Evolutionary conservation across 64 coral and sea anemone genomes (phyloP), one percentile per base, ranked within the genome.

Genomic region (Dendrophyllia cribrosa): DNA sequence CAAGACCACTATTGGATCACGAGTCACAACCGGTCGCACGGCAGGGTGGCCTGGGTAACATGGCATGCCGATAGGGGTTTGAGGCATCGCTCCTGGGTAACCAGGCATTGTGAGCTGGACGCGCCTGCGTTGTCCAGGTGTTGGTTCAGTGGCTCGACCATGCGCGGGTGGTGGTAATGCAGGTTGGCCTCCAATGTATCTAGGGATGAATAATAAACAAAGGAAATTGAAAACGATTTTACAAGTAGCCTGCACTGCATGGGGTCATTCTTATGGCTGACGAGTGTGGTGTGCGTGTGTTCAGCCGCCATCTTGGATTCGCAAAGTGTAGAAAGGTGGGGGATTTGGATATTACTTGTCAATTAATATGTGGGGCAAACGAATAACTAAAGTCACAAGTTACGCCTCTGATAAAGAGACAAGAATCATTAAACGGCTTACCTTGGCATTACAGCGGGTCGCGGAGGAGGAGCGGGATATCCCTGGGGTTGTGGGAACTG

Each of bases 1-100:
- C 96, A 93, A 98, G 23, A 98, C 96, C 7, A 95, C 96, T 75
- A 98, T 83, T 3, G 96, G 96, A 62, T 98, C 93, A 83, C 90
- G 92, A 34, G 96, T 95, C 20, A 98, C 93, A 56, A 98, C 79
- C 12, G 96, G 96, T 75, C 95, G 79, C 73, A 90, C 59, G 64
- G 96, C 90, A 16, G 93, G 75, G 19, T 86, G 85, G 70, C 88
- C 85, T 80, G 96, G 96, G 88, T 93, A 95, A 62, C 90, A 90
- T 50, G 87, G 90, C 71, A 93, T 77, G 4, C 90, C 88, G 3
- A 92, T 79, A 16, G 82, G 90, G 46, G 90, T 77, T 64, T 91
- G 90, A 15, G 89, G 93, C 79, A 83, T 62, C 8, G 23, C 49
- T 66, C 51, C 61, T 52, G 93, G 93, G 63, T 90, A 90, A 6